Percentiles rank a stretch among this genome's conserved stretches.
Conservation (phyloP, 2,888 invertebrate genomes). For the Patella ulyssiponensis region DNA sequence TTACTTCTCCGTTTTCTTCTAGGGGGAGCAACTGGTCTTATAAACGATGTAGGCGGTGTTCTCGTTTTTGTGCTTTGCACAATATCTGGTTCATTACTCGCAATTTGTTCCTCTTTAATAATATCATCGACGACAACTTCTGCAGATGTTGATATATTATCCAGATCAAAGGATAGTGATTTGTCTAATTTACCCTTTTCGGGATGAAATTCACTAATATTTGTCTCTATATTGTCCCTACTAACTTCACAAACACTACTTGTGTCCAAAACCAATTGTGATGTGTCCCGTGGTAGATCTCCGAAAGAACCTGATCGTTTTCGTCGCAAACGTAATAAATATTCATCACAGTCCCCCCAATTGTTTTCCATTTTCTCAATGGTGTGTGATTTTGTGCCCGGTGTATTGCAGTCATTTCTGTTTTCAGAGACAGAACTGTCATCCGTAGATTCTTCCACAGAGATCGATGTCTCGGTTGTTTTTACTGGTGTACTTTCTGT, state of each 20-base stretch:
- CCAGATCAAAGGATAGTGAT: conserved; percentile 28
- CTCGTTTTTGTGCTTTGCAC: conserved; percentile 87
- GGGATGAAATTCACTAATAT: conserved; percentile 34
- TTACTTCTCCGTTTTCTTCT: conserved; percentile 51
- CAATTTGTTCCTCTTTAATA: conserved; percentile 50
- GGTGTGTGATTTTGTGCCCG: conserved; percentile 38
- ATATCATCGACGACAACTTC: conserved; percentile 49
- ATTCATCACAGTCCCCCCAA: conserved; percentile 12
- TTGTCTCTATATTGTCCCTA: conserved; percentile 20
- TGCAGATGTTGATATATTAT: conserved; percentile 12
- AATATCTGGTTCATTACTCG: conserved; percentile 84
- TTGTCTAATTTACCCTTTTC: conserved; percentile 43
- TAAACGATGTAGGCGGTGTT: conserved; percentile 56
- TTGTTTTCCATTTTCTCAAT: conserved; percentile 46
- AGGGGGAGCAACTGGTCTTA: conserved; percentile 59
- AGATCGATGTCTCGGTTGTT: conserved; percentile 23
- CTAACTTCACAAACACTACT: conserved; percentile 7
- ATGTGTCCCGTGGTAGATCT: conserved; percentile 39
- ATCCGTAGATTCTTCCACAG: conserved; percentile 5
- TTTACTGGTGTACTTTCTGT: conserved; percentile 41
- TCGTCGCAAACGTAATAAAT: conserved; percentile 21
- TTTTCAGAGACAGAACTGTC: background rate
- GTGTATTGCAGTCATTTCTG: background rate
- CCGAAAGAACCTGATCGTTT: conserved; percentile 46
- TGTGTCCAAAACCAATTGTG: background rate